Percentiles rank a stretch among this genome's conserved stretches.
phyloP scores from a whole-genome alignment of 2,113 vertebrate genomes.

The Beaufortia kweichowensis region DNA sequence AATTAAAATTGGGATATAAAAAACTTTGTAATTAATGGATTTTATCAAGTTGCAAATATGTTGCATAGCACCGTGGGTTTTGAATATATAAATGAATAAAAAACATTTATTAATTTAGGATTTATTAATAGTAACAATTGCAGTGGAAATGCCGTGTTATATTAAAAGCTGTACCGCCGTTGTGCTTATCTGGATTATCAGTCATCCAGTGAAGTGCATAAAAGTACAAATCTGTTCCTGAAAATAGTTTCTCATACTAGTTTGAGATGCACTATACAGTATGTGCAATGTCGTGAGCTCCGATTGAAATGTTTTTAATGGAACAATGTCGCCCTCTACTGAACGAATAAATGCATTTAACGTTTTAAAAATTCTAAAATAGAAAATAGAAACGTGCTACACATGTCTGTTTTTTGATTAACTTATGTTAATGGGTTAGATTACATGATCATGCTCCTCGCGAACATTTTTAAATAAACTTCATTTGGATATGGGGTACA shows the following conservation, averaged over 20 bases:
- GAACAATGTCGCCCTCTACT: conserved; percentile 58
- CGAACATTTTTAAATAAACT: too few relatives aligned
- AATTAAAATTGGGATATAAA: too few relatives aligned
- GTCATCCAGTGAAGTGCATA: too few relatives aligned
- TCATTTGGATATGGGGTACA: too few relatives aligned
- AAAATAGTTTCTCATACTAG: not conserved
- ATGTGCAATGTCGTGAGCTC: not conserved
- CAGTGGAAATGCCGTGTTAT: not conserved
- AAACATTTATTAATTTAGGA: not conserved
- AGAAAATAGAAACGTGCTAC: too few relatives aligned
- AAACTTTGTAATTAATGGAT: not conserved
- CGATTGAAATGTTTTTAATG: not conserved
- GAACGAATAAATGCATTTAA: conserved; percentile 10
- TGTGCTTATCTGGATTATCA: not conserved
- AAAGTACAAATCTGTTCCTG: not conserved
- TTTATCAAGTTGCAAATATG: not conserved
- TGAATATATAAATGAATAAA: not conserved
- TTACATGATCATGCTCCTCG: too few relatives aligned
- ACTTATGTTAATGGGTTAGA: too few relatives aligned
- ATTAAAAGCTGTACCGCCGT: too few relatives aligned
- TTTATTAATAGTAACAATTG: not conserved
- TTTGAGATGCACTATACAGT: not conserved
- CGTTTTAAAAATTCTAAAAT: not conserved
- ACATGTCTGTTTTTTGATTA: too few relatives aligned
- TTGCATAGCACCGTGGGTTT: not conserved